Conservation (phyloP, 2,797 vertebrate species). For the Oreonectes daqikongensis region DNA sequence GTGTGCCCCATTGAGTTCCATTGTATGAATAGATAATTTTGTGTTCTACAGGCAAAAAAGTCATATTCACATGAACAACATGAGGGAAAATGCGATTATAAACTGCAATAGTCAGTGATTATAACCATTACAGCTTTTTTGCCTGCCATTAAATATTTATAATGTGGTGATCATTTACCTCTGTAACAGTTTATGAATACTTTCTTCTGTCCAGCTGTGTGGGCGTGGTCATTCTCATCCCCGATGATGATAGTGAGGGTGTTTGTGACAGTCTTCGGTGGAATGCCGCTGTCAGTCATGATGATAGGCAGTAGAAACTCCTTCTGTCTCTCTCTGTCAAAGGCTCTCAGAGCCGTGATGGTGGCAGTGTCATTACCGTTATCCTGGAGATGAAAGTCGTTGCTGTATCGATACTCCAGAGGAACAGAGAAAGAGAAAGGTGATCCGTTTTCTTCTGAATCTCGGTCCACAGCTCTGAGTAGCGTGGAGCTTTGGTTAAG, state of each 20-base stretch:
- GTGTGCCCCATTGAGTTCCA: no score
- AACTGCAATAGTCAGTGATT: neutral
- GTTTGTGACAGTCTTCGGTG: slow-evolving; percentile 78
- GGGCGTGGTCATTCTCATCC: slow-evolving; percentile 85
- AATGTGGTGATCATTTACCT: slow-evolving; percentile 69
- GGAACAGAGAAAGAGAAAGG: slow-evolving; percentile 83
- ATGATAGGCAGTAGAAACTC: slow-evolving; percentile 81
- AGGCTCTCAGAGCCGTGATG: slow-evolving; percentile 81
- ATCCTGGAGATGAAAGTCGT: slow-evolving; percentile 86
- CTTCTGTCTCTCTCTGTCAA: slow-evolving; percentile 85
- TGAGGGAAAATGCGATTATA: no score
- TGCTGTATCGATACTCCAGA: slow-evolving; percentile 74
- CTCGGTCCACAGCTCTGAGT: slow-evolving; percentile 78
- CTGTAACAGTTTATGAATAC: slow-evolving; percentile 79
- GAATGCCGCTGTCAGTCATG: slow-evolving; percentile 82
- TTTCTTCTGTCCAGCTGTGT: slow-evolving; percentile 79
- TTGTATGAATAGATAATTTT: no score
- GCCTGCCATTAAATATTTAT: neutral
- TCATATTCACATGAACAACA: no score
- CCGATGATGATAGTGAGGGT: slow-evolving; percentile 83
- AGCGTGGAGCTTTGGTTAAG: slow-evolving; percentile 84
- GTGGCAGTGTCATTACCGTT: slow-evolving; percentile 85
- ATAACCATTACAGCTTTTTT: neutral
- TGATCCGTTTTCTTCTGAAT: slow-evolving; percentile 80
- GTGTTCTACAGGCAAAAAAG: no score